Evolutionary conservation across 1,140 invertebrate species (phyloP).

Genomic region (Brachionus sp.): DNA sequence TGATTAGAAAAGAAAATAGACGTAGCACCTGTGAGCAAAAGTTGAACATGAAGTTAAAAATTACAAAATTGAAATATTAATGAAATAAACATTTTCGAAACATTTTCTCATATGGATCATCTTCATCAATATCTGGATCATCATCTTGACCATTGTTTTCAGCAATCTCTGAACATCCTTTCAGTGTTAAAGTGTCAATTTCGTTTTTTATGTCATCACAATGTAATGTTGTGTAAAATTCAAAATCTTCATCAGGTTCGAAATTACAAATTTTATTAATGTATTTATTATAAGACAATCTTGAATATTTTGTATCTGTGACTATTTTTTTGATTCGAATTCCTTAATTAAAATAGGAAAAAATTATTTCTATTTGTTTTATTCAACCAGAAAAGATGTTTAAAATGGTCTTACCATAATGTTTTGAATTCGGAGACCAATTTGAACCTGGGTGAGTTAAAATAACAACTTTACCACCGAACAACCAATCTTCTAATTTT

Average conservation of each 20-base stretch:
- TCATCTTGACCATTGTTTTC: not conserved
- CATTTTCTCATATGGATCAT: not conserved
- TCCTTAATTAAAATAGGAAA: not conserved
- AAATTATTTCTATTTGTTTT: not conserved
- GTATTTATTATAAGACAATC: not conserved
- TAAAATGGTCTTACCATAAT: not conserved
- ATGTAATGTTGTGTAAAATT: not conserved
- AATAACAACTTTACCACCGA: not conserved
- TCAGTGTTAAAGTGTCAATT: not conserved
- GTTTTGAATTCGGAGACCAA: not conserved
- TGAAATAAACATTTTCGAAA: constrained; percentile 27
- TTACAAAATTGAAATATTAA: not conserved
- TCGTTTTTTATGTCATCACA: constrained; percentile 9
- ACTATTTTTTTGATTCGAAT: constrained; percentile 1
- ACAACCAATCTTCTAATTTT: constrained; percentile 16
- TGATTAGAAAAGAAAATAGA: too few species aligned
- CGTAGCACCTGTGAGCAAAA: too few species aligned
- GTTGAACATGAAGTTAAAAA: too few species aligned
- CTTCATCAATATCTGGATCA: constrained; percentile 5
- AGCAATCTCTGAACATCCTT: not conserved
- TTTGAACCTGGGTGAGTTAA: not conserved
- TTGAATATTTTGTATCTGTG: not conserved
- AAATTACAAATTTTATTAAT: not conserved
- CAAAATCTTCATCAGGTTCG: not conserved
- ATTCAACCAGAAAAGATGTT: not conserved